phyloP scores from a whole-genome alignment of 2,113 vertebrate genomes.

The Bubalus kerabau region DNA sequence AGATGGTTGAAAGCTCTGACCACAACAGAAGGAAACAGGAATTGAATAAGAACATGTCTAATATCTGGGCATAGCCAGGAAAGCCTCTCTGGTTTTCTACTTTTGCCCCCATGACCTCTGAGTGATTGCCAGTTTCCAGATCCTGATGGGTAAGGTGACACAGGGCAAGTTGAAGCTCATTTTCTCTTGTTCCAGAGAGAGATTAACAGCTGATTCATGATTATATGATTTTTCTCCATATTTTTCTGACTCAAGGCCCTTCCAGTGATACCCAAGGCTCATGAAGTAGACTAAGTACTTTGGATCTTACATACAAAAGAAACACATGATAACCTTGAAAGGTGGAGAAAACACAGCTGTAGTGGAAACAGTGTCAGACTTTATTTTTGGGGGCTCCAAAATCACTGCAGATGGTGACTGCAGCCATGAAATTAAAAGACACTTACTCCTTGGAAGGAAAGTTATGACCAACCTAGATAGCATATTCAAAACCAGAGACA shows the following conservation, averaged over 20 bases:
- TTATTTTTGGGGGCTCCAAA: too few relatives aligned
- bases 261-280: neutral
- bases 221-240: neutral
- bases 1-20: neutral
- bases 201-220: neutral
- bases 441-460: too few relatives aligned
- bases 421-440: too few relatives aligned
- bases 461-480: too few relatives aligned
- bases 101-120: neutral
- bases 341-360: neutral
- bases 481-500: too few relatives aligned
- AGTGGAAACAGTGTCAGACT: too few relatives aligned
- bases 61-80: neutral
- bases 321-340: neutral
- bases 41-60: neutral
- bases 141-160: neutral
- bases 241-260: neutral
- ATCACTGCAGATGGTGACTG: too few relatives aligned
- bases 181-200: neutral
- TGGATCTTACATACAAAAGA: neutral
- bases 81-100: neutral
- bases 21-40: neutral
- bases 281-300: neutral
- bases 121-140: neutral
- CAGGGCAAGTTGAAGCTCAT: neutral